These are phyloP conservation scores for Cataglyphis cursor DNA, from an alignment of 2,888 invertebrate species.

Conservation along the genomic window DNA sequence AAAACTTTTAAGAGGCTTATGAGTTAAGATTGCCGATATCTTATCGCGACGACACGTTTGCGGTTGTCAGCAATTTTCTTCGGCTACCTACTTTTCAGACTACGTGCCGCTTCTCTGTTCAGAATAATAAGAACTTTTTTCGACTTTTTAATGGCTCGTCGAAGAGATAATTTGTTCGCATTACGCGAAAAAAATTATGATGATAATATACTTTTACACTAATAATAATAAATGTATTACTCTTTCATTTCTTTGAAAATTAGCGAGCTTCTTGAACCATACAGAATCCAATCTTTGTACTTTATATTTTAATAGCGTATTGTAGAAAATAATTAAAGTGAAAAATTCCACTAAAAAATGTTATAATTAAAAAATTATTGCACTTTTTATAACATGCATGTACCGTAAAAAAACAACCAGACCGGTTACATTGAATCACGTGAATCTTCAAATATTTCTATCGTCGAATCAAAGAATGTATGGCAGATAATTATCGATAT, in stretches of 20 bases:
- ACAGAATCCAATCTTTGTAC: not conserved
- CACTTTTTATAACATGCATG: not conserved
- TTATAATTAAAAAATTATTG: not conserved
- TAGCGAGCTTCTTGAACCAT: not conserved
- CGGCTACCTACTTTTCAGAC: slow-evolving; percentile 21
- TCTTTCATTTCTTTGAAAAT: not conserved
- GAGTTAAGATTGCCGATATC: slow-evolving; percentile 74
- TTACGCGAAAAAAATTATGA: not conserved
- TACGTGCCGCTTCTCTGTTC: slow-evolving; percentile 10
- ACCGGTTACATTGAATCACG: not conserved
- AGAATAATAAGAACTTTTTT: slow-evolving; percentile 56
- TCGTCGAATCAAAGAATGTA: not conserved
- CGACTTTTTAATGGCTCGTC: slow-evolving; percentile 60
- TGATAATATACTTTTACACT: not conserved
- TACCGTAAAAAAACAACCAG: not conserved
- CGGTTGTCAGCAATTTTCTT: slow-evolving; percentile 80
- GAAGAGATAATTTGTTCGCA: slow-evolving; percentile 64
- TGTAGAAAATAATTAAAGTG: slow-evolving; percentile 9
- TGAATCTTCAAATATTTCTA: not conserved
- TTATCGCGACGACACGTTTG: slow-evolving; percentile 78
- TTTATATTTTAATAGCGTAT: not conserved
- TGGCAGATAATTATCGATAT: not conserved
- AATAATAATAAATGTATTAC: not conserved
- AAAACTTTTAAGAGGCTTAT: slow-evolving; percentile 80
- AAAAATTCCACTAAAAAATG: not conserved